Conservation (phyloP, 1,140 invertebrate genomes). For the Batillaria attramentaria region DNA sequence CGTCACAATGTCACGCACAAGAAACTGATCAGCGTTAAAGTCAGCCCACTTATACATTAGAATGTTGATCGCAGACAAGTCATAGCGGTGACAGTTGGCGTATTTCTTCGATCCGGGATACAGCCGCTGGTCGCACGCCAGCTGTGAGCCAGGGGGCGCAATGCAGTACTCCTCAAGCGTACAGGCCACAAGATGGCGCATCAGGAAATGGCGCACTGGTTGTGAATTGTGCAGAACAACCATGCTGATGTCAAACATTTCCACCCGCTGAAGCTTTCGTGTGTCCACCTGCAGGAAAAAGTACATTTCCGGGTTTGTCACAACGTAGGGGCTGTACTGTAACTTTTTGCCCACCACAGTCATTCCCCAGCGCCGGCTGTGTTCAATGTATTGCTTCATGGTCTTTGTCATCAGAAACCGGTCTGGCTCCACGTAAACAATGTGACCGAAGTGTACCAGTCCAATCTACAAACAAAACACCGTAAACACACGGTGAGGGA, state of each 20-base stretch:
- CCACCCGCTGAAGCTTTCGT: slow-evolving; percentile 34
- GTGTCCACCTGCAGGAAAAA: slow-evolving; percentile 46
- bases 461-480: slow-evolving; percentile 47
- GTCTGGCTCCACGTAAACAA: slow-evolving; percentile 53
- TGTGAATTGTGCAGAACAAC: slow-evolving; percentile 52
- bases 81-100: slow-evolving; percentile 55
- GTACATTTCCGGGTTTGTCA: slow-evolving; percentile 56
- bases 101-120: slow-evolving; percentile 29
- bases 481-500: not conserved
- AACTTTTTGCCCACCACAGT: slow-evolving; percentile 32
- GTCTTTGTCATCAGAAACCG: slow-evolving; percentile 38
- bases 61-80: slow-evolving; percentile 57
- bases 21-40: slow-evolving; percentile 39
- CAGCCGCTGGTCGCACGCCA: slow-evolving; percentile 31
- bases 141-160: slow-evolving; percentile 38
- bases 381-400: slow-evolving; percentile 39
- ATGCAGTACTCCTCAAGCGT: slow-evolving; percentile 52
- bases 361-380: slow-evolving; percentile 38
- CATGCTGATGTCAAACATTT: slow-evolving; percentile 47
- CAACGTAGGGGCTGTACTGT: slow-evolving; percentile 50
- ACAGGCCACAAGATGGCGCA: slow-evolving; percentile 48
- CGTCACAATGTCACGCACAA: slow-evolving; percentile 39
- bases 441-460: slow-evolving; percentile 42
- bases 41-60: slow-evolving; percentile 47
- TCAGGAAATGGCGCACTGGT: slow-evolving; percentile 38